These are phyloP conservation scores for Nasonovia ribisnigri DNA, from an alignment of 2,888 invertebrate species.

Conservation along the genomic window DNA sequence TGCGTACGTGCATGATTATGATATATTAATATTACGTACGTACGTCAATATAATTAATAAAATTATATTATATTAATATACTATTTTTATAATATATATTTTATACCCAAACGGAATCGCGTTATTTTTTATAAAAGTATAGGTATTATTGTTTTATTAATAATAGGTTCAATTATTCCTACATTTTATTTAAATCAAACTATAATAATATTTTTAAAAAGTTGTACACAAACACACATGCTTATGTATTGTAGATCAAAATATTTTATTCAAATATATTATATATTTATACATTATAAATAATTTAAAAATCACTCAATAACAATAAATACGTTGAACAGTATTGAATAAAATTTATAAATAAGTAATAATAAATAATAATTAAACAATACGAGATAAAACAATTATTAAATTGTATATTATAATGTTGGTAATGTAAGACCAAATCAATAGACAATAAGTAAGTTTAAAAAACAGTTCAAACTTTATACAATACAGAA, in stretches of 20 bases:
- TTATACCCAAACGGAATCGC: neutral
- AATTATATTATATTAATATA: neutral
- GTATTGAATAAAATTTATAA: slow-evolving; percentile 44
- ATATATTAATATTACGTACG: neutral
- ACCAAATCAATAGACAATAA: neutral
- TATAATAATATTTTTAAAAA: neutral
- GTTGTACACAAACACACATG: neutral
- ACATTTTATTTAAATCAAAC: neutral
- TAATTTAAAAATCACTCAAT: slow-evolving; percentile 34
- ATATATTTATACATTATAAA: slow-evolving; percentile 26
- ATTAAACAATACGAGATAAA: slow-evolving; percentile 44
- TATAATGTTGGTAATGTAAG: neutral
- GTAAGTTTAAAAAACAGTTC: slow-evolving; percentile 4
- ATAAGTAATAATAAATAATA: slow-evolving; percentile 34
- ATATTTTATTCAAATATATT: slow-evolving; percentile 53
- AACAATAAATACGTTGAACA: slow-evolving; percentile 48
- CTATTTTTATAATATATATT: neutral
- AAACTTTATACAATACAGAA: neutral
- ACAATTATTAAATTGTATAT: slow-evolving; percentile 22
- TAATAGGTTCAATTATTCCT: neutral
- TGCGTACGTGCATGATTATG: neutral
- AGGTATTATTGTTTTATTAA: neutral
- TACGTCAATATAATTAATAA: neutral
- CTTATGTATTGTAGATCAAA: slow-evolving; percentile 29
- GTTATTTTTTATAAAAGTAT: neutral